These are phyloP conservation scores for Notarius quadriscutis DNA, from an alignment of 2,113 vertebrate species.

Conservation along the genomic window DNA sequence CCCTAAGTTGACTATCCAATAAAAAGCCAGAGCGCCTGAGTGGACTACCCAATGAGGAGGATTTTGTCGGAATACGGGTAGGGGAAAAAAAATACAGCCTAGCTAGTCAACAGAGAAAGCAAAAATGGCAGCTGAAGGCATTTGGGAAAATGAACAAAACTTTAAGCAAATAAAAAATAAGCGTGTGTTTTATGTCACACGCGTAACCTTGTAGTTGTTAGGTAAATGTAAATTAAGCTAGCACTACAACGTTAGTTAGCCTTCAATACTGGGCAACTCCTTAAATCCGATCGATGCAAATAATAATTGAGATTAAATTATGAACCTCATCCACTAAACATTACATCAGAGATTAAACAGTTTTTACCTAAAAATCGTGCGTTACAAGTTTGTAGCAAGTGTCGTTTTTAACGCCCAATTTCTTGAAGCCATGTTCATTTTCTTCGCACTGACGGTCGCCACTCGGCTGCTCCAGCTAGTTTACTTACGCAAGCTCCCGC, in stretches of 20 bases:
- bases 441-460: slow-evolving; percentile 49
- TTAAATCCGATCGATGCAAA: slow-evolving; percentile 43
- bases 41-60: neutral
- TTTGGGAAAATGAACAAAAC: neutral
- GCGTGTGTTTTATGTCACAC: neutral
- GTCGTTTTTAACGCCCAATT: slow-evolving; percentile 37
- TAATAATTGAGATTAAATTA: neutral
- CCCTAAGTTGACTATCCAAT: neutral
- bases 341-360: neutral
- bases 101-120: slow-evolving; percentile 2
- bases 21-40: neutral
- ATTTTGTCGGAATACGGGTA: neutral
- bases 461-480: slow-evolving; percentile 26
- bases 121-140: neutral
- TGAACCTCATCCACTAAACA: too few species aligned
- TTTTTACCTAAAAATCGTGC: slow-evolving; percentile 38
- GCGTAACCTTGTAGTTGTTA: too few species aligned
- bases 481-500: slow-evolving; percentile 34
- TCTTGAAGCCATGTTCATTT: slow-evolving; percentile 54
- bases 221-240: neutral
- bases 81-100: neutral
- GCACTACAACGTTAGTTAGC: neutral
- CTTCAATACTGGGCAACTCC: slow-evolving; percentile 51
- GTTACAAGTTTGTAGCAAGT: neutral
- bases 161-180: neutral